phyloP scores from a whole-genome alignment of 1,140 invertebrate species.

The Microvelia longipes region DNA sequence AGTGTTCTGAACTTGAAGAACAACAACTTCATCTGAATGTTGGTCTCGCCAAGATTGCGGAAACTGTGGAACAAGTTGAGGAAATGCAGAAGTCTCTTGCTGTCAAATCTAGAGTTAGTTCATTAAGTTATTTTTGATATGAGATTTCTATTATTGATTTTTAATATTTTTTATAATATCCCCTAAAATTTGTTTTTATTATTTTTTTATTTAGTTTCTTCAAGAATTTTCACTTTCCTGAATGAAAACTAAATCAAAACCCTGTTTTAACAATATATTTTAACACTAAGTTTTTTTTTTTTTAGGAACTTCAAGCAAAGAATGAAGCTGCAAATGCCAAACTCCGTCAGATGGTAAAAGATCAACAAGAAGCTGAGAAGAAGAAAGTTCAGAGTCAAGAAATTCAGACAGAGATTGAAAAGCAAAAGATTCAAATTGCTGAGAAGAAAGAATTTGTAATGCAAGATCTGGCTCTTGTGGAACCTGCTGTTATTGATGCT shows the following conservation, averaged over 20 bases:
- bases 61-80: slow-evolving; percentile 98
- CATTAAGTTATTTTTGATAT: neutral
- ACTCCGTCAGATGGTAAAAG: slow-evolving; percentile 96
- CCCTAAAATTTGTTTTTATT: too few species aligned
- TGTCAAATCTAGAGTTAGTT: slow-evolving; percentile 66
- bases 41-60: slow-evolving; percentile 94
- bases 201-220: too few species aligned
- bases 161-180: neutral
- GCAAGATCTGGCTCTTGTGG: slow-evolving; percentile 87
- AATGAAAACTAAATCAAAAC: too few species aligned
- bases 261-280: too few species aligned
- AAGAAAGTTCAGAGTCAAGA: slow-evolving; percentile 97
- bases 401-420: slow-evolving; percentile 78
- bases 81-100: slow-evolving; percentile 98
- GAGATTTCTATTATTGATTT: neutral
- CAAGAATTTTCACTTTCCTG: too few species aligned
- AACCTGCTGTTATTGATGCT: slow-evolving; percentile 96
- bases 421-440: slow-evolving; percentile 81
- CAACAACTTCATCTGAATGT: slow-evolving; percentile 98
- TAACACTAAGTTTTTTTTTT: too few species aligned
- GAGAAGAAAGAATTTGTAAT: slow-evolving; percentile 85
- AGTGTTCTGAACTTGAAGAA: slow-evolving; percentile 93
- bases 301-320: slow-evolving; percentile 87
- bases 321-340: slow-evolving; percentile 98
- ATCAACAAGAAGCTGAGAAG: slow-evolving; percentile 98